Evolutionary conservation across 1,140 invertebrate genomes (phyloP).

Genomic region (Leptinotarsa lineolata): DNA sequence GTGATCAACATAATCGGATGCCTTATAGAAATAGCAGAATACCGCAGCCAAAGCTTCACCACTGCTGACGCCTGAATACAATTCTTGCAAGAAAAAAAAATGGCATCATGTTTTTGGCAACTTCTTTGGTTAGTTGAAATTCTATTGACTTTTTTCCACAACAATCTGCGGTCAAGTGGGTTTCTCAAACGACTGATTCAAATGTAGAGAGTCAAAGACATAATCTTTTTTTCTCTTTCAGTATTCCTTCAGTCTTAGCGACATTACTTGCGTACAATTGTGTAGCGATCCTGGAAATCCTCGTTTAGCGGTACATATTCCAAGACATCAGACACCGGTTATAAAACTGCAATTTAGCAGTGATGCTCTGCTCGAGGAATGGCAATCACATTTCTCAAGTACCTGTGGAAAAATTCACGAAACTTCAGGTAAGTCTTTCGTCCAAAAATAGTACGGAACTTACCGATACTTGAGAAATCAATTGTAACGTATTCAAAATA

Average conservation of each 20-base stretch:
- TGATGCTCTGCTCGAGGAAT: constrained; percentile 84
- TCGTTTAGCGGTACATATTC: constrained; percentile 72
- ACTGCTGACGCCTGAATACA: no score
- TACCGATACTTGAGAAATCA: not conserved
- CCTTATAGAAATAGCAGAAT: no score
- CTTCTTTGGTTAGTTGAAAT: no score
- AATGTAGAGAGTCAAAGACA: no score
- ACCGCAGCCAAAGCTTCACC: no score
- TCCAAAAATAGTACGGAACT: not conserved
- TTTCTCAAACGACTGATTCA: no score
- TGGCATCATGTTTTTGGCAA: no score
- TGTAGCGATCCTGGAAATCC: constrained; percentile 78
- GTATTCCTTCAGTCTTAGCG: constrained; percentile 67
- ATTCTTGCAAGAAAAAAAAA: no score
- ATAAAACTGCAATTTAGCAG: constrained; percentile 75
- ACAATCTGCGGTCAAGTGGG: no score
- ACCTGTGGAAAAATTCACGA: constrained; percentile 53
- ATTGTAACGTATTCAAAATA: no score
- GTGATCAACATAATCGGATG: no score
- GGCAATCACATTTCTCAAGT: constrained; percentile 76
- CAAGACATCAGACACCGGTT: constrained; percentile 61
- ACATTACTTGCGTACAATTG: constrained; percentile 74
- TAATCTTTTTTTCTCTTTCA: constrained; percentile 40
- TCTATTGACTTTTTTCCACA: no score
- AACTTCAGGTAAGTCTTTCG: not conserved